phyloP scores from a whole-genome alignment of 2,888 invertebrate species.

The Platypus cylindrus region DNA sequence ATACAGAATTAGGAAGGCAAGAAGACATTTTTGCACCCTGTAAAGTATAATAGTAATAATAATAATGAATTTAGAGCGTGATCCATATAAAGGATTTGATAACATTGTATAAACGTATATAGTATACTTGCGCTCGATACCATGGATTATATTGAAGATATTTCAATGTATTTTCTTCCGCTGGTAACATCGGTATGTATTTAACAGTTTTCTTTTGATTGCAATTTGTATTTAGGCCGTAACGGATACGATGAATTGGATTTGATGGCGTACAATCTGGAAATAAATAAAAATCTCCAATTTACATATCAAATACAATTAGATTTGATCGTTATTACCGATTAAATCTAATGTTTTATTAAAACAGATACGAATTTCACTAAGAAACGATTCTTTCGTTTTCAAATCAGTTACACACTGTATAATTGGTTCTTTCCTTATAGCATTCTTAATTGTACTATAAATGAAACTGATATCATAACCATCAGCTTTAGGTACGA shows the following conservation, averaged over 20 bases:
- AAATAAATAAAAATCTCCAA: background rate
- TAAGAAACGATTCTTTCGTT: slow-evolving; percentile 44
- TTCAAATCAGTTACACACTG: slow-evolving; percentile 49
- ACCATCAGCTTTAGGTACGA: slow-evolving; percentile 41
- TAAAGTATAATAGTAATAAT: background rate
- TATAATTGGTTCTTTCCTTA: slow-evolving; percentile 49
- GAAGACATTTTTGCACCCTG: no score
- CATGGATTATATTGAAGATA: no score
- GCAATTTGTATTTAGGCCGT: slow-evolving; percentile 46
- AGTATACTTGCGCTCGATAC: slow-evolving; percentile 16
- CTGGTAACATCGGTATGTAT: slow-evolving; percentile 43
- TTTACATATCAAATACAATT: background rate
- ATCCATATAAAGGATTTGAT: slow-evolving; percentile 49
- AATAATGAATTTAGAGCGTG: slow-evolving; percentile 36
- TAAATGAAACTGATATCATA: slow-evolving; percentile 40
- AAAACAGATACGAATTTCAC: slow-evolving; percentile 65
- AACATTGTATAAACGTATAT: slow-evolving; percentile 43
- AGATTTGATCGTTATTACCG: slow-evolving; percentile 5
- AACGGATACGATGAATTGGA: slow-evolving; percentile 21
- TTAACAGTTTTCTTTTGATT: slow-evolving; percentile 39
- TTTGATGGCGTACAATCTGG: slow-evolving; percentile 48
- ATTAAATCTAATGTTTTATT: slow-evolving; percentile 46
- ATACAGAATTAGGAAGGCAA: no score
- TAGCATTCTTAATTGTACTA: slow-evolving; percentile 39
- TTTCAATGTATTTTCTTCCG: background rate